A percentile compares a stretch with the other conserved stretches of the same genome.
phyloP scores from a whole-genome alignment of 2,888 invertebrate species.

The Agelastica alni region DNA sequence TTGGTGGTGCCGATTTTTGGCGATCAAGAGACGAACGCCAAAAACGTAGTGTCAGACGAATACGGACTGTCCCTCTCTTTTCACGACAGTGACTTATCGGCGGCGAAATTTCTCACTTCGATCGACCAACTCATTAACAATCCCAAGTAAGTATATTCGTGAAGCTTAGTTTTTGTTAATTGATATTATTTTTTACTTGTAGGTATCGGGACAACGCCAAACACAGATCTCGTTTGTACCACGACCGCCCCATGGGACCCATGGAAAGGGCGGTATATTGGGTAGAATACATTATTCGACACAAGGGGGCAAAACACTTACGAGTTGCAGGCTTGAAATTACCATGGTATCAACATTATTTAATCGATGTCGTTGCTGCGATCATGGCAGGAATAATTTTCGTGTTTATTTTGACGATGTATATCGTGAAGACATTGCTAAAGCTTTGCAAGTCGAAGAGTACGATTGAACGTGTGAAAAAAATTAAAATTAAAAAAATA shows the following conservation, averaged over 20 bases:
- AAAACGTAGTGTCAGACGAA: conserved; percentile 51
- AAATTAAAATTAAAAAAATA: background rate
- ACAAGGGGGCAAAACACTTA: conserved; percentile 46
- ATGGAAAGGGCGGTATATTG: conserved; percentile 44
- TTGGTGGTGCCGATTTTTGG: conserved; percentile 60
- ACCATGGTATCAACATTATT: conserved; percentile 41
- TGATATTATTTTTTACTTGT: background rate
- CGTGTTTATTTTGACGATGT: background rate
- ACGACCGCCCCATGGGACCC: conserved; percentile 43
- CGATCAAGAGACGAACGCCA: conserved; percentile 59
- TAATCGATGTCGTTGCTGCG: background rate
- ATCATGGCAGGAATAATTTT: background rate
- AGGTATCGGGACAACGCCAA: conserved; percentile 41
- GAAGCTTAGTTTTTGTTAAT: background rate
- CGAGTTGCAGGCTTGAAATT: conserved; percentile 40
- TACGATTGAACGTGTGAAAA: background rate
- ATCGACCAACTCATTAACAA: conserved; percentile 56
- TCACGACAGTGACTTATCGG: conserved; percentile 51
- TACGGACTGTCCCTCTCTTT: conserved; percentile 48
- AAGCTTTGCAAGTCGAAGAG: background rate
- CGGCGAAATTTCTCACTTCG: conserved; percentile 50
- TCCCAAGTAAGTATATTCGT: conserved; percentile 43
- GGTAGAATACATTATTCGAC: conserved; percentile 46
- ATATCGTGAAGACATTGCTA: background rate
- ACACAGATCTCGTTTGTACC: conserved; percentile 39